phyloP scores from a whole-genome alignment of 2,888 invertebrate genomes.

The Apamea epomidion region DNA sequence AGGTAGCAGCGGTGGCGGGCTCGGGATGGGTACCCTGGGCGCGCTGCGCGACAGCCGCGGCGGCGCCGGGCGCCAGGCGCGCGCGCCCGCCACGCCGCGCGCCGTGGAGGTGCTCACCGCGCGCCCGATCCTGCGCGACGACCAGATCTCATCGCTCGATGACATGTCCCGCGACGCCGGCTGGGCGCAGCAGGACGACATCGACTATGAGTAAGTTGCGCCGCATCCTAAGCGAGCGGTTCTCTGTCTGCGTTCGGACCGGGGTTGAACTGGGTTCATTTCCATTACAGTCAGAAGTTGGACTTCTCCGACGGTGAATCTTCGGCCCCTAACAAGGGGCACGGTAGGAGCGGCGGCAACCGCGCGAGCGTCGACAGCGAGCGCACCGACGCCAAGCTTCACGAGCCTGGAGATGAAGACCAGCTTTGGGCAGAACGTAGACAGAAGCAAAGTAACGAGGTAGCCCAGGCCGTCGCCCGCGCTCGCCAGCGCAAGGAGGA shows the following conservation, averaged over 20 bases:
- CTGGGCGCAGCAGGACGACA: slow-evolving; percentile 98
- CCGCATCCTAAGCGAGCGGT: too few species aligned
- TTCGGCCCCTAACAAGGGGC: slow-evolving; percentile 80
- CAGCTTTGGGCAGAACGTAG: slow-evolving; percentile 93
- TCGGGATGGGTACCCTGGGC: slow-evolving; percentile 85
- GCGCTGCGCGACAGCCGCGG: slow-evolving; percentile 80
- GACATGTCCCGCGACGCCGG: slow-evolving; percentile 97
- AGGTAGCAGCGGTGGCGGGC: slow-evolving; percentile 87
- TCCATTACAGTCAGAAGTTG: slow-evolving; percentile 94
- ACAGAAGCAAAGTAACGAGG: slow-evolving; percentile 92
- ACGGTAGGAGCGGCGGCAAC: slow-evolving; percentile 77
- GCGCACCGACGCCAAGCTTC: slow-evolving; percentile 82
- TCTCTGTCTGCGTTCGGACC: background rate
- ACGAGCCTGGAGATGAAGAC: slow-evolving; percentile 85
- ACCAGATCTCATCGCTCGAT: slow-evolving; percentile 97
- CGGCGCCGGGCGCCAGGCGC: slow-evolving; percentile 68
- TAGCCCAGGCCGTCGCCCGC: slow-evolving; percentile 95
- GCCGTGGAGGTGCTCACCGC: slow-evolving; percentile 92
- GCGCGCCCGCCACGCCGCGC: slow-evolving; percentile 83
- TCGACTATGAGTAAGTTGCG: slow-evolving; percentile 95
- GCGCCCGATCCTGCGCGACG: slow-evolving; percentile 97
- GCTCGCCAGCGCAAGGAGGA: slow-evolving; percentile 96
- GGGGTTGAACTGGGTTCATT: slow-evolving; percentile 31
- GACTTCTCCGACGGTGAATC: slow-evolving; percentile 98
- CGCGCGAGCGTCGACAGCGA: slow-evolving; percentile 81